Percentiles rank a stretch among this genome's conserved stretches.
Evolutionary conservation across 2,888 invertebrate genomes (phyloP).

Genomic region (Apotomis turbidana): DNA sequence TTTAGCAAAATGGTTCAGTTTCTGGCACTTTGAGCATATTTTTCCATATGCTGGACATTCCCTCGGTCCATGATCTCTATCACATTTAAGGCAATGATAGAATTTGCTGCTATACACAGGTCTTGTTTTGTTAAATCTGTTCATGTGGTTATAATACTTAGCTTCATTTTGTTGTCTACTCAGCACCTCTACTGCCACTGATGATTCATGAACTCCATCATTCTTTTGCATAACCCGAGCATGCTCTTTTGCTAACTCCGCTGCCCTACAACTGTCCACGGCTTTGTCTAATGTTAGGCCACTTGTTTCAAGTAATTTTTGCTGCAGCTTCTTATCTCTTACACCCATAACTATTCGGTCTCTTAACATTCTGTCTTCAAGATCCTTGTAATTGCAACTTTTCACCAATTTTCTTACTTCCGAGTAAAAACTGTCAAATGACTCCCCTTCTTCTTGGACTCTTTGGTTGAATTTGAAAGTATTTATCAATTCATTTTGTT

Average conservation of each 20-base stretch:
- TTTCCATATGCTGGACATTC: conserved; percentile 9
- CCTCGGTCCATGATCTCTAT: conserved; percentile 4
- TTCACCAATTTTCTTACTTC: conserved; percentile 5
- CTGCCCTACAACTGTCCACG: not conserved
- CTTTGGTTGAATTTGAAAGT: not conserved
- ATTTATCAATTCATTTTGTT: conserved; percentile 17
- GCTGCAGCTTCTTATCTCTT: not conserved
- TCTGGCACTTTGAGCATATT: not conserved
- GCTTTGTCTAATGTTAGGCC: not conserved
- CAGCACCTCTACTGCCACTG: not conserved
- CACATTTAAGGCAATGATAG: conserved; percentile 6
- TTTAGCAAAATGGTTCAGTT: conserved; percentile 1
- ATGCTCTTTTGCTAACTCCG: conserved; percentile 10
- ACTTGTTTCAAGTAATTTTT: conserved; percentile 3
- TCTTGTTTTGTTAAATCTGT: too few relatives aligned
- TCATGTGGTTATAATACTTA: not conserved
- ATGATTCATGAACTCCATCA: not conserved
- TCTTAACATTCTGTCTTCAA: conserved; percentile 1
- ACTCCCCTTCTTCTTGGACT: conserved; percentile 7
- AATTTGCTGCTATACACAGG: not conserved
- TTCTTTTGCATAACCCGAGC: too few relatives aligned
- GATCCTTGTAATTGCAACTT: not conserved
- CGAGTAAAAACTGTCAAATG: conserved; percentile 5
- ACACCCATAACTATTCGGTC: conserved; percentile 16
- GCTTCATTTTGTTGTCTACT: not conserved